Base-by-base conservation (phyloP, 2,113 vertebrate species). In the Colistium nudipinnis region DNA sequence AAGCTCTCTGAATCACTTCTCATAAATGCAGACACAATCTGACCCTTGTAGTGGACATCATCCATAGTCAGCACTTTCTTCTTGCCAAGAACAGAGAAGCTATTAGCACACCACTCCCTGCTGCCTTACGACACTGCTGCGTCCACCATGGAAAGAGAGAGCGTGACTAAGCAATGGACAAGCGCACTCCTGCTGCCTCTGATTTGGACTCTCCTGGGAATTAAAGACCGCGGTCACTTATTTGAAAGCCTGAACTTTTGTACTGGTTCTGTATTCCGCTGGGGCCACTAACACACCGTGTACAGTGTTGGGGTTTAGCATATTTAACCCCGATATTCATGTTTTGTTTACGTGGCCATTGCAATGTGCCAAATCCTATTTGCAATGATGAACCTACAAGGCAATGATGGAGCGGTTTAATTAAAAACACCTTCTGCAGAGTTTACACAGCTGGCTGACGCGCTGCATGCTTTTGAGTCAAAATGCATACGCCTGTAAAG, bases 11-110 rank as follows among this genome's bases (percentile, higher is more conserved):
- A 55, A 71, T 36, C 70, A 38, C 76, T 70, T 69, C 73, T 68
- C 61, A 41, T 56, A 73, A 59, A 65, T 17, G 73, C 24, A n/a
- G n/a, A 65, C 17, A 68, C 28, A 88, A 20, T 62, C 30, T 43
- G 62, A 78, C 57, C 62, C 59, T 76, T 80, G 71, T 70, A 33
- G 68, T 31, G 55, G 43, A 65, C 38, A 49, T 68, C 6, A 22
- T 13, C 60, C 67, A 59, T 48, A 80, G 76, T 87, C 83, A 82
- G 83, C 83, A 51, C 25, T 87, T 80, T 78, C 60, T 70, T 74
- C 69, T 73, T 30, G 71, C 63, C 66, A 52, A 49, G 48, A 70
- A 62, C 31, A 71, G 54, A 74, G 70, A 45, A 20, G 79, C 70
- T 31, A 60, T 83, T 85, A 80, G 74, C 0, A 38, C 55, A 68